phyloP scores from a whole-genome alignment of 2,113 vertebrate species.

The Chlamydotis undulata region DNA sequence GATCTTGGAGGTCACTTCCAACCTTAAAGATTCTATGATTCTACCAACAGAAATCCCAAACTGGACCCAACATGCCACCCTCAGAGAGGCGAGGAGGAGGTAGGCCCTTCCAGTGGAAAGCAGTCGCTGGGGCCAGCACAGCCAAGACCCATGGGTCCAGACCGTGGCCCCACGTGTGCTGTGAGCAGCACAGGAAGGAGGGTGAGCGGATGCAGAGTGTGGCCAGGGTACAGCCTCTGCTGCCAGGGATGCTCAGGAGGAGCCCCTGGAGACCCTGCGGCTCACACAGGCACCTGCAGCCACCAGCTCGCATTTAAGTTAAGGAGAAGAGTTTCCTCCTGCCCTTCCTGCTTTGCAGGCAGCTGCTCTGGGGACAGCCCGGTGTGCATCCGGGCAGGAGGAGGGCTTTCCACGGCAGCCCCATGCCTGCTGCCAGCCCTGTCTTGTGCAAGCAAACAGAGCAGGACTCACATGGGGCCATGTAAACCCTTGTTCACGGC shows the following conservation, averaged over 20 bases:
- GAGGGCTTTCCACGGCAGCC: neutral
- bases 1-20: too few species aligned
- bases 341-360: neutral
- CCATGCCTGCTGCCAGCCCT: neutral
- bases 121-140: neutral
- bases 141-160: neutral
- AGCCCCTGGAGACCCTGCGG: neutral
- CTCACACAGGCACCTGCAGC: neutral
- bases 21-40: too few species aligned
- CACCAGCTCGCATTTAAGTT: neutral
- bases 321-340: neutral
- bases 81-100: neutral
- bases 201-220: rapidly evolving
- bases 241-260: neutral
- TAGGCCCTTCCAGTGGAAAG: neutral
- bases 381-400: neutral
- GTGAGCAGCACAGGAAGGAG: neutral
- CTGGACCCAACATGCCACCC: neutral
- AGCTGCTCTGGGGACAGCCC: neutral
- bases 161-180: rapidly evolving
- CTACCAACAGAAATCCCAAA: neutral
- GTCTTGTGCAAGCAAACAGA: neutral
- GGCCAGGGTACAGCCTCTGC: neutral
- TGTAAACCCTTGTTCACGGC: neutral
- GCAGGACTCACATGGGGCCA: neutral